Evolutionary conservation across 2,797 vertebrate species (phyloP).

Genomic region (Sarcoramphus papa): DNA sequence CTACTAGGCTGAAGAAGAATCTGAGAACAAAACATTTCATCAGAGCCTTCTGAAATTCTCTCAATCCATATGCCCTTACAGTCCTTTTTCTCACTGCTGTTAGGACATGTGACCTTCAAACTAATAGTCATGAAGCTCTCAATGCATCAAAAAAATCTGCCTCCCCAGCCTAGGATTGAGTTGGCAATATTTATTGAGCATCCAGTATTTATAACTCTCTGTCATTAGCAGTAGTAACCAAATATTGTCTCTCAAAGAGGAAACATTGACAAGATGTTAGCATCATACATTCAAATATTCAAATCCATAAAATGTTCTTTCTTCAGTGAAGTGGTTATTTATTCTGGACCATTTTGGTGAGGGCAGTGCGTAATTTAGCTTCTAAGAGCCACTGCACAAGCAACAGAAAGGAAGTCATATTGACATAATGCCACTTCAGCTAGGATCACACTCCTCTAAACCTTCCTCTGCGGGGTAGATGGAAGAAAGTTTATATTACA

Average conservation of each 20-base stretch:
- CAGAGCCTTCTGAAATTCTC: not conserved
- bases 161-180: rapidly evolving
- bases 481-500: not conserved
- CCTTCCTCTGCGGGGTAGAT: not conserved
- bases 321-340: not conserved
- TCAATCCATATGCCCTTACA: not conserved
- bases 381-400: not conserved
- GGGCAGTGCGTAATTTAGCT: not conserved
- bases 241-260: not conserved
- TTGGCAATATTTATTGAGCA: not conserved
- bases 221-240: not conserved
- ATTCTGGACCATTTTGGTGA: not conserved
- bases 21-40: not conserved
- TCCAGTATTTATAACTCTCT: not conserved
- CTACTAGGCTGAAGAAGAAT: not conserved
- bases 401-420: not conserved
- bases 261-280: not conserved
- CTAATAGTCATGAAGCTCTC: not conserved
- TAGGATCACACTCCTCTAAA: not conserved
- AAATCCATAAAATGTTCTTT: not conserved
- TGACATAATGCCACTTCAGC: not conserved
- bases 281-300: not conserved
- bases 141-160: not conserved
- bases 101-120: not conserved
- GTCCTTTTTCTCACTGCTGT: not conserved